Evolutionary conservation across 2,888 invertebrate genomes (phyloP).

Genomic region (Rotaria macrura): DNA sequence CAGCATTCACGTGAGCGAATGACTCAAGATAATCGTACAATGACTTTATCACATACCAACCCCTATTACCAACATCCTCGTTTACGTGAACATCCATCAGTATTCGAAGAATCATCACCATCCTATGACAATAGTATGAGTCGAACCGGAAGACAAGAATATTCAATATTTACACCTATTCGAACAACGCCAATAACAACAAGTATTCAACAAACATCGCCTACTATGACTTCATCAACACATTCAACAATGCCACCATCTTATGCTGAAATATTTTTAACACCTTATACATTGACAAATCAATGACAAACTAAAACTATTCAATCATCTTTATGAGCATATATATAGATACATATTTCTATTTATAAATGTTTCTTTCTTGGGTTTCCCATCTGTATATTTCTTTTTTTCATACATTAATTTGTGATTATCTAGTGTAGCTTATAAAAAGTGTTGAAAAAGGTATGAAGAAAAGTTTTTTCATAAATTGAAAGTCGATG

Average conservation of each 20-base stretch:
- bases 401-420: no score
- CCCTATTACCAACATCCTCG: background rate
- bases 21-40: background rate
- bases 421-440: no score
- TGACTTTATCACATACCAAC: background rate
- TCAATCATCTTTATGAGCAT: no score
- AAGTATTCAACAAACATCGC: background rate
- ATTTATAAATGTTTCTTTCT: no score
- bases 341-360: no score
- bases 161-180: background rate
- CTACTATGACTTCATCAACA: background rate
- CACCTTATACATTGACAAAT: background rate
- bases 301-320: background rate
- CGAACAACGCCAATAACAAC: background rate
- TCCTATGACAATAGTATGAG: background rate
- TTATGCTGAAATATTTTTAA: constrained; percentile 5
- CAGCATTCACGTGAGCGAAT: background rate
- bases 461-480: no score
- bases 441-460: no score
- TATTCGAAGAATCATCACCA: background rate
- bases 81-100: background rate
- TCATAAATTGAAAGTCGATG: no score
- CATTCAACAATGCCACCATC: background rate
- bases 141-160: background rate
- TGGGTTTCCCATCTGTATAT: no score